Evolutionary conservation across 2,113 vertebrate genomes (phyloP).

Genomic region (Talpa occidentalis): DNA sequence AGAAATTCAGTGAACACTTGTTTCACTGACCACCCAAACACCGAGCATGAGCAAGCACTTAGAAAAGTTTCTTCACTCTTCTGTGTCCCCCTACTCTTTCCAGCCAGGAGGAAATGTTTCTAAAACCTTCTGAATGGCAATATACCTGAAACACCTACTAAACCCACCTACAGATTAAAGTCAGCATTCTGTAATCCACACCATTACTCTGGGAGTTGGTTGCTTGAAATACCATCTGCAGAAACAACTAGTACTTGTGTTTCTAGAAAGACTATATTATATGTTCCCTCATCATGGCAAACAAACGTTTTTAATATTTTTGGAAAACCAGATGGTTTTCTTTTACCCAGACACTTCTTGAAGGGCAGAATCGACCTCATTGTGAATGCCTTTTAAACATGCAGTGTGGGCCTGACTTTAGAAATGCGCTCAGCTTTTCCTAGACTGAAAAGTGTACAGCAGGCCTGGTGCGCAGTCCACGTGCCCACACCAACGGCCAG

Average conservation of each 20-base stretch:
- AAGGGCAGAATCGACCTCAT: conserved; percentile 56
- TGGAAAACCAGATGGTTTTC: conserved; percentile 82
- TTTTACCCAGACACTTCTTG: conserved; percentile 81
- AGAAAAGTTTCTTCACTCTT: background rate
- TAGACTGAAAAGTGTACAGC: conserved; percentile 34
- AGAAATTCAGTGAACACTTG: background rate
- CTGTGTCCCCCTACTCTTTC: background rate
- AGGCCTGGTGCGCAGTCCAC: conserved; percentile 80
- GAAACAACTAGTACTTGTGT: conserved; percentile 79
- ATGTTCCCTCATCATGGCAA: conserved; percentile 82
- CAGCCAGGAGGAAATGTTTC: background rate
- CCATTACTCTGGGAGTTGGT: conserved; percentile 79
- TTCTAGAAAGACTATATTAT: conserved; percentile 81
- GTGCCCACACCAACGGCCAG: conserved; percentile 72
- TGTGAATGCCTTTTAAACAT: conserved; percentile 72
- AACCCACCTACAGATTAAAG: conserved; percentile 83
- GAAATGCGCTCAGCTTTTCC: conserved; percentile 60
- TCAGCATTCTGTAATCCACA: conserved; percentile 82
- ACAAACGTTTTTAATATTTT: conserved; percentile 87
- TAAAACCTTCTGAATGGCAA: background rate
- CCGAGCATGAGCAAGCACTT: background rate
- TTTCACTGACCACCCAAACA: background rate
- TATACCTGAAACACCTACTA: background rate
- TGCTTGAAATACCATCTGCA: conserved; percentile 85
- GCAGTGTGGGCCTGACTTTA: background rate